Evolutionary conservation across 2,888 invertebrate genomes (phyloP), one percentile per base, ranked within the genome.

Genomic region (Tiphia femorata): DNA sequence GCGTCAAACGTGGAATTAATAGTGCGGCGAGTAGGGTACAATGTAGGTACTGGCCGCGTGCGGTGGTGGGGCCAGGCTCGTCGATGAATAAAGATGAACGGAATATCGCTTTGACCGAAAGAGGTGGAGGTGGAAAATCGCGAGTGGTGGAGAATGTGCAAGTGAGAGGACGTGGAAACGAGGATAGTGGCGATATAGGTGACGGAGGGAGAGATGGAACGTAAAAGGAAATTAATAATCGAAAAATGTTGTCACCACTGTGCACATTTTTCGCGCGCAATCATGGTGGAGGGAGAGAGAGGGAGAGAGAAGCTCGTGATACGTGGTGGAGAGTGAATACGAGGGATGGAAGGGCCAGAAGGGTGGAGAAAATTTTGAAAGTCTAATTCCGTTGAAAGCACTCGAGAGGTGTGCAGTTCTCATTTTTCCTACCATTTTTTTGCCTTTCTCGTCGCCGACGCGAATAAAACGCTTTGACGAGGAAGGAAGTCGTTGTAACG

Each of bases 1-100:
- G n/a, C 70, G 68, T 68, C 68, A 68, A 68, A 68, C 67, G 63
- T 53, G 12, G 63, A 68, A 68, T 68, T 70, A 68, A 68, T 68
- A 70, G 71, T 41, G 43, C 38, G 29, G 16, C 27, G 55, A 58
- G 60, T 63, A 70, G 66, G 62, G 67, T 70, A 67, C 62, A 70
- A 49, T 62, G 62, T 70, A 66, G 37, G 17, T 65, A 66, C 54
- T 23, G n/a, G 42, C 54, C 42, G 23, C 35, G 49, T 41, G 38
- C 35, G 41, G 33, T 14, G 33, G 14, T 42, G 37, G 29, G 56
- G n/a, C n/a, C n/a, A n/a, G n/a, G n/a, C n/a, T n/a, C n/a, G n/a
- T 38, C 64, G 68, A 69, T 69, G 68, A 69, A 69, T 69, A 69
- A 69, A 69, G 71, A 69, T 69, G 71, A 69, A 55, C 33, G 29